These are phyloP conservation scores for Drosophila kepulauana DNA, from an alignment of 1,140 invertebrate genomes.

Conservation along the genomic window DNA sequence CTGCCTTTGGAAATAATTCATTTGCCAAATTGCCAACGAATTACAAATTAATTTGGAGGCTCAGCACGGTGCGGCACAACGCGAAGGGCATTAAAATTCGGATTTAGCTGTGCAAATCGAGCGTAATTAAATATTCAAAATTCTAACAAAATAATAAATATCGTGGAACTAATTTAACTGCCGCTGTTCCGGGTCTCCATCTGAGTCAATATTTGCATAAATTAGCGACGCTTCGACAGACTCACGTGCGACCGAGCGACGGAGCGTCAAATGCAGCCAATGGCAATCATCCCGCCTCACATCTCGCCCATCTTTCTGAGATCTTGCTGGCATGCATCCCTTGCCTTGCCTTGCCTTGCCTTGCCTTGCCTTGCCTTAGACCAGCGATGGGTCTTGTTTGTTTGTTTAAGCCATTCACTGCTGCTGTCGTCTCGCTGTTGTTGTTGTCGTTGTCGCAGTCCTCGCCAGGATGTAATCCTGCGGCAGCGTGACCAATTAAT, in stretches of 20 bases:
- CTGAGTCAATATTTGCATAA: conserved; percentile 80
- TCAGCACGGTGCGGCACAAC: conserved; percentile 29
- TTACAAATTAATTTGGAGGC: conserved; percentile 79
- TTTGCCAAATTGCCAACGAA: conserved; percentile 74
- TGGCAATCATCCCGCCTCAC: conserved; percentile 49
- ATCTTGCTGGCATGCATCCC: conserved; percentile 57
- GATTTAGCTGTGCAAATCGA: conserved; percentile 54
- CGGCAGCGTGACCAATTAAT: conserved; percentile 84
- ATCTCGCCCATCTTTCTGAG: conserved; percentile 7
- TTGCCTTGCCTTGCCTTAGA: conserved; percentile 20
- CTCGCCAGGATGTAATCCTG: conserved; percentile 71
- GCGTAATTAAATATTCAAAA: conserved; percentile 79
- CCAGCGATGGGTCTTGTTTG: conserved; percentile 52
- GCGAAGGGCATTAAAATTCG: conserved; percentile 61
- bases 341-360: conserved; percentile 38
- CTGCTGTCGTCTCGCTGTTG: conserved; percentile 31
- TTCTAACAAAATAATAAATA: conserved; percentile 83
- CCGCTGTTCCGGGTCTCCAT: conserved; percentile 24
- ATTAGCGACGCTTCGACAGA: conserved; percentile 69
- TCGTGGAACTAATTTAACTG: conserved; percentile 81
- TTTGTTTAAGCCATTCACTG: conserved; percentile 66
- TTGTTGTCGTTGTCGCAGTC: conserved; percentile 17
- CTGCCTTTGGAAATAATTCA: conserved; percentile 63
- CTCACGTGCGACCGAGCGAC: conserved; percentile 70
- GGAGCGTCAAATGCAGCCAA: conserved; percentile 73